Evolutionary conservation across 1,140 invertebrate genomes (phyloP).

Genomic region (Galendromus occidentalis): DNA sequence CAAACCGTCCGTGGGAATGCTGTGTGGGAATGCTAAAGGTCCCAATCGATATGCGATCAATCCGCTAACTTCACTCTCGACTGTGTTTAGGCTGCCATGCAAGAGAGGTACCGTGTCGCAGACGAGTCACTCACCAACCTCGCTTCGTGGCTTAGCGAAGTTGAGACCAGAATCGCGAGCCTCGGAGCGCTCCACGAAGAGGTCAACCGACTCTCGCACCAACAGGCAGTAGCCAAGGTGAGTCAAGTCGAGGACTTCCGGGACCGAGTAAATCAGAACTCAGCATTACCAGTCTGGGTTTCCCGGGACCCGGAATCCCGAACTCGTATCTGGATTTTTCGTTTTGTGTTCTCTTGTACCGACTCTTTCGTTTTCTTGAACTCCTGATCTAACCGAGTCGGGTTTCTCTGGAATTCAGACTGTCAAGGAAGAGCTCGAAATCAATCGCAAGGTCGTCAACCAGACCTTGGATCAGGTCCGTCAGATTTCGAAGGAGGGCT

Average conservation of each 20-base stretch:
- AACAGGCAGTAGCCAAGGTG: constrained; percentile 70
- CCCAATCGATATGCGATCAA: too few relatives aligned
- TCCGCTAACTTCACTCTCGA: not conserved
- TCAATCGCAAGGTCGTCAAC: constrained; percentile 59
- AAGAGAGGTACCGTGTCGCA: constrained; percentile 77
- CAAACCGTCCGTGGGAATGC: too few relatives aligned
- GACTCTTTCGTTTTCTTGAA: not conserved
- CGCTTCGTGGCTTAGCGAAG: constrained; percentile 60
- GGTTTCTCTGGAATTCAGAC: constrained; percentile 34
- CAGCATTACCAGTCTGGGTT: too few relatives aligned
- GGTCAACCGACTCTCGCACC: constrained; percentile 62
- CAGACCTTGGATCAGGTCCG: constrained; percentile 74
- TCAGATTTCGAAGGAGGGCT: constrained; percentile 66
- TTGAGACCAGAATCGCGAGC: constrained; percentile 65
- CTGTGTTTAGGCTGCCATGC: constrained; percentile 57
- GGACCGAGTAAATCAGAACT: too few relatives aligned
- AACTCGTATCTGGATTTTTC: not conserved
- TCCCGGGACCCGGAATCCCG: too few relatives aligned
- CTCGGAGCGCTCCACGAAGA: constrained; percentile 73
- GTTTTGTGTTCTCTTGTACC: too few relatives aligned
- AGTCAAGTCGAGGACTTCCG: constrained; percentile 6
- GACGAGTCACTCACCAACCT: constrained; percentile 62
- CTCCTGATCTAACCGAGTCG: too few relatives aligned
- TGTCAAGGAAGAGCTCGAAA: constrained; percentile 72
- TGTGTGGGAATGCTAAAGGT: too few relatives aligned